A percentile compares a stretch with the other conserved stretches of the same genome.
Evolutionary conservation across 1,140 invertebrate genomes (phyloP).

Genomic region (Procambarus virginalis): DNA sequence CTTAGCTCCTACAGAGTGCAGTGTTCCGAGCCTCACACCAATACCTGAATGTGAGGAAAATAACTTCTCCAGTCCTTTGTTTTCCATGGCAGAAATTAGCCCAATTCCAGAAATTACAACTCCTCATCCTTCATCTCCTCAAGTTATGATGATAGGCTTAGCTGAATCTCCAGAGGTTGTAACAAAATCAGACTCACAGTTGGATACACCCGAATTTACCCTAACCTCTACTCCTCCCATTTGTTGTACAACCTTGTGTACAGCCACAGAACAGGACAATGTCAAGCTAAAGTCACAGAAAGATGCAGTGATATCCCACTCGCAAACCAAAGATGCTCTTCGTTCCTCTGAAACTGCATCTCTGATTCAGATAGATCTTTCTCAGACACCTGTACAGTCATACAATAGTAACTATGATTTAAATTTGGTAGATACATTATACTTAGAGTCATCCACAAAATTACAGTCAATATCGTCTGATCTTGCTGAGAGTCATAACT

Average conservation of each 20-base stretch:
- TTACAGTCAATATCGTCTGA: neutral
- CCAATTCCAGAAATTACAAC: neutral
- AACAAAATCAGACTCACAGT: neutral
- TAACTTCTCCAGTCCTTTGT: neutral
- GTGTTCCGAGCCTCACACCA: slow-evolving; percentile 46
- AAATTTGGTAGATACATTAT: too few relatives aligned
- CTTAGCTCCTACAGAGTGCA: slow-evolving; percentile 12
- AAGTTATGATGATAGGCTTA: neutral
- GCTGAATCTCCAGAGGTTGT: neutral
- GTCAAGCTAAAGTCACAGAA: neutral
- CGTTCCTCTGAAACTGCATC: neutral
- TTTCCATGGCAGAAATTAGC: slow-evolving; percentile 14
- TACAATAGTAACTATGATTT: neutral
- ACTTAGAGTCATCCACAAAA: neutral
- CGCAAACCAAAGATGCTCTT: neutral
- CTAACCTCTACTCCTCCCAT: neutral
- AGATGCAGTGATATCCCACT: neutral
- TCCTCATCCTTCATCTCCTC: slow-evolving; percentile 21
- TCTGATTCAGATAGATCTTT: neutral
- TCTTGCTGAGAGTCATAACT: neutral
- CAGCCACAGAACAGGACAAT: neutral
- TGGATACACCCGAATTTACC: neutral
- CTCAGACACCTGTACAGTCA: neutral
- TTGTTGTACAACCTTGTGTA: neutral
- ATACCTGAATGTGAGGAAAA: slow-evolving; percentile 44